These are phyloP conservation scores for Forpus xanthops DNA, from an alignment of 2,797 vertebrate species.

Conservation along the genomic window DNA sequence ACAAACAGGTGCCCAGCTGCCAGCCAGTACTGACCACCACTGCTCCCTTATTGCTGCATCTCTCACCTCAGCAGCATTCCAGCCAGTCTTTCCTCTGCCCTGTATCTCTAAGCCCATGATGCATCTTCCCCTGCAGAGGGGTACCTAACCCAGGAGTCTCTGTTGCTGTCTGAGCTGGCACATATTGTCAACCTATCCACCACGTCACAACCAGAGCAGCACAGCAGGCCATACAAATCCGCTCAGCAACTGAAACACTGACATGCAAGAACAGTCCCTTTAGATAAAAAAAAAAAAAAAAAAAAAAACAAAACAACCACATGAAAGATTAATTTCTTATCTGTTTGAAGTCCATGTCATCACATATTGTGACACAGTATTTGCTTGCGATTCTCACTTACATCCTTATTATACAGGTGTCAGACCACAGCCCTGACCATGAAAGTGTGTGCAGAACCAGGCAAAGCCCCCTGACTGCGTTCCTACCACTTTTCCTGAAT, in stretches of 20 bases:
- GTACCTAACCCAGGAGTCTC: background rate
- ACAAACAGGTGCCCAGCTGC: background rate
- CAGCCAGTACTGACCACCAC: background rate
- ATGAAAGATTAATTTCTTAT: background rate
- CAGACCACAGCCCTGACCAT: fast-evolving
- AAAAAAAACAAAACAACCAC: too few relatives aligned
- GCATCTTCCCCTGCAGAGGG: background rate
- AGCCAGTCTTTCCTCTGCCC: background rate
- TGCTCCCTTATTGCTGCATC: background rate
- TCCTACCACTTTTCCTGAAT: background rate
- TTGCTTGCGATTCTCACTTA: background rate
- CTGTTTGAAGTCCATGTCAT: background rate
- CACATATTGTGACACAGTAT: background rate
- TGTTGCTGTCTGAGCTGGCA: fast-evolving
- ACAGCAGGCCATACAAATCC: background rate
- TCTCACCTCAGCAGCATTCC: background rate
- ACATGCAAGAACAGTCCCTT: background rate
- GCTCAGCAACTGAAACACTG: background rate
- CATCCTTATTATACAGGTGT: background rate
- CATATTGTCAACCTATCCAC: background rate
- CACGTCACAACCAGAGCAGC: fast-evolving
- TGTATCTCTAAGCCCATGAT: background rate
- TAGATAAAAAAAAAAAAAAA: background rate
- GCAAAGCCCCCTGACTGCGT: background rate
- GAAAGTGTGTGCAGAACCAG: background rate